Base-by-base conservation (phyloP, 2,113 vertebrate genomes). In the Solea solea region DNA sequence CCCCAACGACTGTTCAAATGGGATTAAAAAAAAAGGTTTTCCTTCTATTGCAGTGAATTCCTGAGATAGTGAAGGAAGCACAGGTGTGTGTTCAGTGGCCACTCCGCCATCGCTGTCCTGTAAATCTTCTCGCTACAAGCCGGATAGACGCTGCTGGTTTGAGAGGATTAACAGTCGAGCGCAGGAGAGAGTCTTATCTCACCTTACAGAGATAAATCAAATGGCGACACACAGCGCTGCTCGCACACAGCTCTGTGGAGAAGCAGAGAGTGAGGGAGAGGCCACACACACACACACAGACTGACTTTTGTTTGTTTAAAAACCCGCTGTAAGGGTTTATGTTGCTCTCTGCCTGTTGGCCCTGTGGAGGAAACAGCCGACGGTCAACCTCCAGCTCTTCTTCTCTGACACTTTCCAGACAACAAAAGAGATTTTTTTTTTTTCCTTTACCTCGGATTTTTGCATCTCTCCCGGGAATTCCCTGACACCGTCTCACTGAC, bases 121-220 rank as follows among this genome's bases (percentile, higher is more conserved):
- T 6, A 70, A 80, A 65, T 50, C 70, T 74, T 82, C 86, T 78
- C 69, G 83, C 61, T 82, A 66, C 60, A 45, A 42, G 66, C 45
- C 7, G 57, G 65, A 74, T 41, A 51, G 80, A 80, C 72, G 66
- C 81, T 80, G 69, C 69, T 67, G 76, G 68, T 71, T 21, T 74
- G 84, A 78, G 77, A 76, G 88, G 89, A 93, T 93, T 94, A 91
- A 21, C 70, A 74, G 79, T 34, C 34, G 34, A 34, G 34, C 34
- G 34, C 34, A 34, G 34, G 34, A 57, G 72, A 57, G 66, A 44
- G 85, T 77, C 86, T 94, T 93, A 93, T 93, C 92, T 90, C 76
- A 72, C 85, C 88, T 86, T 69, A 61, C 88, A 88, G 76, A 81
- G 86, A 91, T 90, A 90, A 88, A 92, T 93, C 93, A 92, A 86